phyloP scores from a whole-genome alignment of 2,888 invertebrate genomes.

The Drosophila colorata region DNA sequence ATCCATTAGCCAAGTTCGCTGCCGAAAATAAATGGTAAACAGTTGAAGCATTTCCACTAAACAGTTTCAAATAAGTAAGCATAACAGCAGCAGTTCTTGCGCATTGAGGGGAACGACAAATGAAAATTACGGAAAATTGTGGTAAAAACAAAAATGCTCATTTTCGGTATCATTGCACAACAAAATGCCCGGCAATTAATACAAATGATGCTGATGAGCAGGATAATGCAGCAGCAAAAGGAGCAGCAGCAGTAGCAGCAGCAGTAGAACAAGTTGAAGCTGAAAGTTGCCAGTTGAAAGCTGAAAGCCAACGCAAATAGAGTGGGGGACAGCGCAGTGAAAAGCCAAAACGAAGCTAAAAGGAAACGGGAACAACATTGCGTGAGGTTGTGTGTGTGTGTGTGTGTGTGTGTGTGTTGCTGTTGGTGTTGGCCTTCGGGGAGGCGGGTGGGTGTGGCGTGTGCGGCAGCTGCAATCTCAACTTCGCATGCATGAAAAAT shows the following conservation, averaged over 20 bases:
- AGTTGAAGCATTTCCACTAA: conserved; percentile 27
- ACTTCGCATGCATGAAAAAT: conserved; percentile 81
- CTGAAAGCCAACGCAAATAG: conserved; percentile 39
- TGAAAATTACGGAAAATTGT: conserved; percentile 53
- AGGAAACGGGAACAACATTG: conserved; percentile 35
- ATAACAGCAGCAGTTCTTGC: conserved; percentile 25
- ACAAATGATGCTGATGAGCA: conserved; percentile 78
- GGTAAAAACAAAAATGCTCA: conserved; percentile 48
- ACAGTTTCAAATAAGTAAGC: conserved; percentile 12
- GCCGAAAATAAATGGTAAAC: conserved; percentile 15
- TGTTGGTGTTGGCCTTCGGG: background rate
- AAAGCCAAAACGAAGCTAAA: conserved; percentile 62
- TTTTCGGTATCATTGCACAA: conserved; percentile 78
- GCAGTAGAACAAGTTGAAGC: conserved; percentile 38
- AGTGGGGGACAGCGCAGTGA: conserved; percentile 1
- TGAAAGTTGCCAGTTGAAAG: conserved; percentile 38
- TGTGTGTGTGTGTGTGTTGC: conserved; percentile 12
- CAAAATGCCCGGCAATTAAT: conserved; percentile 78
- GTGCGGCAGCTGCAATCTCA: conserved; percentile 74
- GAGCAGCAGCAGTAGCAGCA: conserved; percentile 4
- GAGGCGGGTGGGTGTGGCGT: background rate
- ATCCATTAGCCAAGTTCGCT: background rate
- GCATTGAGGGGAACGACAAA: conserved; percentile 48
- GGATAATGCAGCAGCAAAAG: conserved; percentile 46
- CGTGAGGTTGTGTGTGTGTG: conserved; percentile 1